These are phyloP conservation scores for Mesochorus sp. DNA, from an alignment of 2,888 invertebrate genomes.

Conservation along the genomic window DNA sequence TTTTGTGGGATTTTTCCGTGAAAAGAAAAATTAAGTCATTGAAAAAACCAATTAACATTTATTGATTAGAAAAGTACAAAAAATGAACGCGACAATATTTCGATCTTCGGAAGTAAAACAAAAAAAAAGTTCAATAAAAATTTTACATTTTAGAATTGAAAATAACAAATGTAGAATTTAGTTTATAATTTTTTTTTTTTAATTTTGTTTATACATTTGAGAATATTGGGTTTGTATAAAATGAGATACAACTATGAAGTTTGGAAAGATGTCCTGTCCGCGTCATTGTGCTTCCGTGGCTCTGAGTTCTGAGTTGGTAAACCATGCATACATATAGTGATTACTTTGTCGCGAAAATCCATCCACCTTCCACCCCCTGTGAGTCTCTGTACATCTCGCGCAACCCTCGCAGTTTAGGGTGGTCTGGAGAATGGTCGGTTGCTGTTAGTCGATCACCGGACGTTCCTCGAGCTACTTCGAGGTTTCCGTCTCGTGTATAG, in stretches of 20 bases:
- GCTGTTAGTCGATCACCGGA: slow-evolving; percentile 62
- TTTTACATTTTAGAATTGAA: too few relatives aligned
- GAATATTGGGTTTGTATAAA: too few relatives aligned
- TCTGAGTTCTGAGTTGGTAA: slow-evolving; percentile 18
- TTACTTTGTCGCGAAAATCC: background rate
- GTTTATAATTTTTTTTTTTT: too few relatives aligned
- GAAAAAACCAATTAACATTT: too few relatives aligned
- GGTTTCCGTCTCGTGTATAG: background rate
- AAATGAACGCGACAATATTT: too few relatives aligned
- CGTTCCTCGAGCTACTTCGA: slow-evolving; percentile 56
- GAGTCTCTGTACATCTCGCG: slow-evolving; percentile 8
- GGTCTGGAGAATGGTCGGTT: slow-evolving; percentile 42
- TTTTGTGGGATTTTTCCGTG: too few relatives aligned
- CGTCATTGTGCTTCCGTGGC: slow-evolving; percentile 2
- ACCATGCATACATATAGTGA: background rate
- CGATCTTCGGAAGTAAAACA: too few relatives aligned
- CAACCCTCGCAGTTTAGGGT: slow-evolving; percentile 44
- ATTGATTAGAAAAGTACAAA: too few relatives aligned
- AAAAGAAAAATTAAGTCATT: too few relatives aligned
- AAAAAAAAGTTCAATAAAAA: too few relatives aligned
- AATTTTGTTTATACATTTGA: too few relatives aligned
- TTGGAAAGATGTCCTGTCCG: slow-evolving; percentile 23
- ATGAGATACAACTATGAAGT: slow-evolving; percentile 30
- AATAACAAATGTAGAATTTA: too few relatives aligned
- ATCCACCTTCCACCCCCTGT: slow-evolving; percentile 2